Evolutionary conservation across 2,113 vertebrate species (phyloP).

Genomic region (Mormyrus iriodes): DNA sequence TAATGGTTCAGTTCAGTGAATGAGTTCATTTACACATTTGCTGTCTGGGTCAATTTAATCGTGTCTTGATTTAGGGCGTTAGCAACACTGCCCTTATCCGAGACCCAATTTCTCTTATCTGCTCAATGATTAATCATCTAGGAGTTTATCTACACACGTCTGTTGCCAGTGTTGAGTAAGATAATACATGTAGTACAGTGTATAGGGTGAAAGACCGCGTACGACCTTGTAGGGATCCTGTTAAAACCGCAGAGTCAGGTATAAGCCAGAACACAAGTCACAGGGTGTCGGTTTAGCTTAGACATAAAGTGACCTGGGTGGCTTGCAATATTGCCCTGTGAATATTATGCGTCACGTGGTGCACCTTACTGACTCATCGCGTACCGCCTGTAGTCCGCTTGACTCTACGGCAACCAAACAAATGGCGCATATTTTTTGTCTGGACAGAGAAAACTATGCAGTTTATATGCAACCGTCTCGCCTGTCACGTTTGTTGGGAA

Average conservation of each 20-base stretch:
- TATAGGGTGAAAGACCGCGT: background rate
- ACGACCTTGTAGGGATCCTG: constrained; percentile 1
- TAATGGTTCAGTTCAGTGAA: background rate
- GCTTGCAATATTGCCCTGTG: background rate
- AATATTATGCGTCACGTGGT: background rate
- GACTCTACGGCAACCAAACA: background rate
- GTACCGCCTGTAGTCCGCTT: background rate
- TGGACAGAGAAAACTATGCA: background rate
- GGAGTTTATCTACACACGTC: background rate
- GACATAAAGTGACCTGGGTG: background rate
- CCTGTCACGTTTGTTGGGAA: background rate
- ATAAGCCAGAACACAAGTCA: background rate
- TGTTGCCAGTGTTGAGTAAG: background rate
- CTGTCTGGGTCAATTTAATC: background rate
- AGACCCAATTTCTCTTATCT: background rate
- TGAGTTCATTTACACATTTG: background rate
- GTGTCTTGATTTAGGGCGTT: background rate
- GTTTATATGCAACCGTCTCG: background rate
- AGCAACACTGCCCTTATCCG: background rate
- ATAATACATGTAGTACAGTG: background rate
- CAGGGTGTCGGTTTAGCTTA: background rate
- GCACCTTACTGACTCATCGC: background rate
- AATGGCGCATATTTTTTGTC: background rate
- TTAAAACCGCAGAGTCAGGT: background rate
- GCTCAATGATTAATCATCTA: background rate